Conservation (phyloP, 1,140 invertebrate genomes). For the Conopomorpha cramerella region DNA sequence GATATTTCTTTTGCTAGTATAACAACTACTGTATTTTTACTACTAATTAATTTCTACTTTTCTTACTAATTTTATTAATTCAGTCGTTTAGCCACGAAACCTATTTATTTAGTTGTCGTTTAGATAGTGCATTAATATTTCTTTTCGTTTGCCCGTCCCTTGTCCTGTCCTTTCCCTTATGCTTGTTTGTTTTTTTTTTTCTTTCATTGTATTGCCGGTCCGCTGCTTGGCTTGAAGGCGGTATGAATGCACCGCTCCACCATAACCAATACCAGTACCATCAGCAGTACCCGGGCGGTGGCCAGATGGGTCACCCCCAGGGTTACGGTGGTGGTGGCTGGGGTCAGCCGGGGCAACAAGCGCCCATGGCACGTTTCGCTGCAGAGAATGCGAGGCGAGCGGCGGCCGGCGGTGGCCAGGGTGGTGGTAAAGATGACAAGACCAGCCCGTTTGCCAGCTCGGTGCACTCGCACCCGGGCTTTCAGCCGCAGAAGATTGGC, state of each 20-base stretch:
- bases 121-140: constrained; percentile 36
- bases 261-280: constrained; percentile 53
- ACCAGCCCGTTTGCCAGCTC: constrained; percentile 86
- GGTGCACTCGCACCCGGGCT: constrained; percentile 89
- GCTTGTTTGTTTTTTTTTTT: constrained; percentile 54
- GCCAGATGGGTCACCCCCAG: too few relatives aligned
- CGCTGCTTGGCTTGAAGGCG: constrained; percentile 59
- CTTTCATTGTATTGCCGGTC: constrained; percentile 55
- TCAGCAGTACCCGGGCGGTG: constrained; percentile 48
- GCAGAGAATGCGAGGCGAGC: constrained; percentile 46
- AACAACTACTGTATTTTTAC: constrained; percentile 36
- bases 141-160: constrained; percentile 30
- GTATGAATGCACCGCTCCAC: constrained; percentile 56
- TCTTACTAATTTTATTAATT: constrained; percentile 24
- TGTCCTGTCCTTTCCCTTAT: constrained; percentile 39
- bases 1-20: constrained; percentile 17
- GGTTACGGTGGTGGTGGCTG: too few relatives aligned
- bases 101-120: too few relatives aligned
- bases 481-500: constrained; percentile 91
- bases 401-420: constrained; percentile 32
- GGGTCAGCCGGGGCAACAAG: constrained; percentile 21
- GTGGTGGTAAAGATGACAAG: constrained; percentile 64
- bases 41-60: constrained; percentile 20
- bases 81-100: too few relatives aligned
- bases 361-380: constrained; percentile 45